Conservation (phyloP, 1,140 invertebrate genomes). For the Eurytemora carolleeae region DNA sequence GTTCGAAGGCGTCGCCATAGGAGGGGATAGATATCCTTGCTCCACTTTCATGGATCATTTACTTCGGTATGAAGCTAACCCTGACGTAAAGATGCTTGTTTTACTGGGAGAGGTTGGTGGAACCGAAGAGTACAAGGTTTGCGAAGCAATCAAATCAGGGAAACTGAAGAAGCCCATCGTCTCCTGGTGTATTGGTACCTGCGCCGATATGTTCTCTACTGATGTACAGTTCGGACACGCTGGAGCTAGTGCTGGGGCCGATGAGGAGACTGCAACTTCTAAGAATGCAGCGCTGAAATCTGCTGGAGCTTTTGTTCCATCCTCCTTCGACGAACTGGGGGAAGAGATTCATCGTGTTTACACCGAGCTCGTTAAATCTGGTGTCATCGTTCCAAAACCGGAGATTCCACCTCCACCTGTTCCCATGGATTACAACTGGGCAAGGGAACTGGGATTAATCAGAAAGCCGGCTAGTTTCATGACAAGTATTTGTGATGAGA, state of each 20-base stretch:
- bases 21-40: constrained; percentile 96
- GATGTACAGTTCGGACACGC: constrained; percentile 99
- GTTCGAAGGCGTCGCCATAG: constrained; percentile 93
- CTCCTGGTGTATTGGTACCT: constrained; percentile 96
- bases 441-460: constrained; percentile 88
- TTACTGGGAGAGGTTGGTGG: constrained; percentile 93
- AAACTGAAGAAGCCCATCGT: constrained; percentile 81
- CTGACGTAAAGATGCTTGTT: constrained; percentile 74
- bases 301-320: constrained; percentile 71
- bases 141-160: constrained; percentile 56
- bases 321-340: constrained; percentile 79
- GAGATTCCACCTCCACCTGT: constrained; percentile 95
- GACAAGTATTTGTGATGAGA: constrained; percentile 96
- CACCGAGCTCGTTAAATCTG: constrained; percentile 52
- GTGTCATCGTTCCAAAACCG: constrained; percentile 59
- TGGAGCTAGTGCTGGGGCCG: constrained; percentile 87
- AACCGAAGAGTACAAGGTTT: constrained; percentile 97
- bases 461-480: constrained; percentile 98
- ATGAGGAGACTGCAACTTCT: constrained; percentile 73
- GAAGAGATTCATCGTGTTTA: constrained; percentile 53
- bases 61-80: constrained; percentile 45
- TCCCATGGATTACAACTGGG: constrained; percentile 99
- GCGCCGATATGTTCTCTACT: constrained; percentile 68
- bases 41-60: constrained; percentile 98
- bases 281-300: constrained; percentile 70